phyloP scores from a whole-genome alignment of 2,888 invertebrate species.

The Drosophila bunnanda region DNA sequence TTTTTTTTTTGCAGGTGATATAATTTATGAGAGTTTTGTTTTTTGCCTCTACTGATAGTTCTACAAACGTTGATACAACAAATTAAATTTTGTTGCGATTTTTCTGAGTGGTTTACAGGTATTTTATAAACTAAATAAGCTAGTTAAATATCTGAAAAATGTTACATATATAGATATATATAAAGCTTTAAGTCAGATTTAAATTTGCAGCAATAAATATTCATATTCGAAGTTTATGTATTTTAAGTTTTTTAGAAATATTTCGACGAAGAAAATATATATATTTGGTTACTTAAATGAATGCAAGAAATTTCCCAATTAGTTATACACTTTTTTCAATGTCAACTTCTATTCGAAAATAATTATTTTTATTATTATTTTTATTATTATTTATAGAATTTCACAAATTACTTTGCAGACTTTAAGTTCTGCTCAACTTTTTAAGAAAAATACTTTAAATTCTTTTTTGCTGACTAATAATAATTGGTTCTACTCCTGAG shows the following conservation, averaged over 20 bases:
- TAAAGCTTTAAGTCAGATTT: too few species aligned
- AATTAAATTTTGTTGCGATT: neutral
- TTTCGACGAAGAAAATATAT: too few species aligned
- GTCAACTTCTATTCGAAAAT: too few species aligned
- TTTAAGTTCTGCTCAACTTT: neutral
- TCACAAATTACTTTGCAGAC: neutral
- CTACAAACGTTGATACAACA: neutral
- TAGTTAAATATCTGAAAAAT: neutral
- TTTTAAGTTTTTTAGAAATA: too few species aligned
- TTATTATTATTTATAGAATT: too few species aligned
- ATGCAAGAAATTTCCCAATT: too few species aligned
- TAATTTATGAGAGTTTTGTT: neutral
- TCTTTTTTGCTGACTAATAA: neutral
- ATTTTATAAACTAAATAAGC: neutral
- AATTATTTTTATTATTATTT: too few species aligned
- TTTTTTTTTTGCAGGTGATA: neutral
- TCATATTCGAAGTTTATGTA: too few species aligned
- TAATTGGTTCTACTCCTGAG: neutral
- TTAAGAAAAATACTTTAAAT: neutral
- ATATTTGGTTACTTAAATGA: too few species aligned
- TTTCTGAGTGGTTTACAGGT: neutral
- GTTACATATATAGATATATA: too few species aligned
- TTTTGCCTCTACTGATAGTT: neutral
- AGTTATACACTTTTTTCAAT: too few species aligned
- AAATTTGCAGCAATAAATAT: too few species aligned